Base-by-base conservation (phyloP, 1,140 invertebrate species). In the Tetramorium simillimum region DNA sequence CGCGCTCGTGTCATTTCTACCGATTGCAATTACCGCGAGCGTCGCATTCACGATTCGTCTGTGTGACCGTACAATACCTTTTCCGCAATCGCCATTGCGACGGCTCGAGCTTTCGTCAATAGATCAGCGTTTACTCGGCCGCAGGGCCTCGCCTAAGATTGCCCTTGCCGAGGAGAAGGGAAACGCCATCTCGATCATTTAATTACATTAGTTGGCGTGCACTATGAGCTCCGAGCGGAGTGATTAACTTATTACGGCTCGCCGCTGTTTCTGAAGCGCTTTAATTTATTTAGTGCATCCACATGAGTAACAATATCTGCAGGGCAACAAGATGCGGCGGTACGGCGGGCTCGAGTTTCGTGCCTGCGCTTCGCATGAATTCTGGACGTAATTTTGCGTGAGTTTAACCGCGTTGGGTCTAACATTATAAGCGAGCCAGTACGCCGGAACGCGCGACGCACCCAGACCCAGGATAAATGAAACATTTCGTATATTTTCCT, bases 201-300 rank as follows among this genome's bases (percentile, higher is more conserved):
- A 90, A 90, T 90, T 90, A 90, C 80, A 89, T 90, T 90, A 89
- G 80, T 90, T 77, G 56, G 88, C 49, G 40, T 14, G 67, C 77
- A 62, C 77, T 89, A 65, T 82, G 77, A 84, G 67, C 86, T 89
- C 80, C 75, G 53, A 65, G 56, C 80, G 63, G 88, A 80, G 76
- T 88, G 88, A 90, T 90, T 90, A 89, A 90, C 80, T 84, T 84
- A 90, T 90, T 90, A 90, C 80, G 76, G 87, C 80, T 72, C 88
- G 77, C 86, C 53, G 78, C 75, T 90, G 89, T 90, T 90, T 85
- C 88, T 90, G 89, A 90, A 88, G 87, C 81, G 81, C 87, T 78
- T 86, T 90, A 90, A 90, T 90, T 90, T 90, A 90, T 90, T 90
- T 90, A 90, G 89, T 88, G 89, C 72, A 90, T 89, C 65, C 89